These are phyloP conservation scores for Empis livida DNA, from an alignment of 2,888 invertebrate species.

Conservation along the genomic window DNA sequence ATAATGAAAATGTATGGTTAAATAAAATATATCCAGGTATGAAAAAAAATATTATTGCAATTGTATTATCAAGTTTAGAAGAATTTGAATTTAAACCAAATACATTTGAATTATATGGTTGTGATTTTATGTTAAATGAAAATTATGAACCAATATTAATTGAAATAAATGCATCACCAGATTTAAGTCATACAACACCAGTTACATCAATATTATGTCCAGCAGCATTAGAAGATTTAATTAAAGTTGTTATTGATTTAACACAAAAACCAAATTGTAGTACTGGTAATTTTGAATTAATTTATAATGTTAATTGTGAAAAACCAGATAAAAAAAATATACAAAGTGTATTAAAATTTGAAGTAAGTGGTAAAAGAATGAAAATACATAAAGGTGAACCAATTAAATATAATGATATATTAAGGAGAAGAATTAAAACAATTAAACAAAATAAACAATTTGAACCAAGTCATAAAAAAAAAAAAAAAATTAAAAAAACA, in stretches of 20 bases:
- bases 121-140: conserved; percentile 82
- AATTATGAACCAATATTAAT: conserved; percentile 79
- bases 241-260: conserved; percentile 58
- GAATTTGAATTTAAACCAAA: conserved; percentile 53
- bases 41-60: conserved; percentile 68
- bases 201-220: conserved; percentile 75
- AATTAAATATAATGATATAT: too few relatives aligned
- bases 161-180: conserved; percentile 85
- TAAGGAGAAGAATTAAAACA: too few relatives aligned
- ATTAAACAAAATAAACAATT: too few relatives aligned
- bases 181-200: conserved; percentile 66
- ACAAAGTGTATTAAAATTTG: too few relatives aligned
- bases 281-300: conserved; percentile 34
- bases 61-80: conserved; percentile 65
- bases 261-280: conserved; percentile 30
- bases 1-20: conserved; percentile 43
- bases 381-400: too few relatives aligned
- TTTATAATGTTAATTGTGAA: too few relatives aligned
- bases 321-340: too few relatives aligned
- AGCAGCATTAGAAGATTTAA: conserved; percentile 65
- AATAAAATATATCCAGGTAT: conserved; percentile 71
- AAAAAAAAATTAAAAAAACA: too few relatives aligned
- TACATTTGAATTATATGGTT: conserved; percentile 82
- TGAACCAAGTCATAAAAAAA: too few relatives aligned
- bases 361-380: too few relatives aligned